Base-by-base conservation (phyloP, 2,888 invertebrate species). In the Sinelater perroti region DNA sequence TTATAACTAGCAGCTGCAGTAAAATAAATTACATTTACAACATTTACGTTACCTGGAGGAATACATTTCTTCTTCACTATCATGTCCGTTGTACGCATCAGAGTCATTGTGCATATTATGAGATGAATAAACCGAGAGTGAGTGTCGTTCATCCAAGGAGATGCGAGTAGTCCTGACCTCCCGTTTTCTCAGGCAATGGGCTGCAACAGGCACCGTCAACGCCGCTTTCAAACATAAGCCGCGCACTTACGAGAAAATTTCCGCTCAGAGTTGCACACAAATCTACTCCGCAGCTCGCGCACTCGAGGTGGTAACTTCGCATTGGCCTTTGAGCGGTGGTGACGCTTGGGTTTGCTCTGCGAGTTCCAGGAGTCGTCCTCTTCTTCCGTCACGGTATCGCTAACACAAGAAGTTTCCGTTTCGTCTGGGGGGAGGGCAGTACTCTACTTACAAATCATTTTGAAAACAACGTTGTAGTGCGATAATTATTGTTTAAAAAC, bases 71-170 rank as follows among this genome's bases (percentile, higher is more conserved):
- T 74, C 75, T 16, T 75, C 75, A 4, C 70, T 72, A 63, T 74
- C 75, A 56, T 72, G 65, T 21, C 59, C 70, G 56, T 72, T 68
- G 18, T 67, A 71, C 11, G 64, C 46, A 62, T 73, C 72, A 14
- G 71, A 70, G 56, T 75, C 75, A 42, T 73, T 69, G 13, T 71
- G 72, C 74, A 76, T 75, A 58, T 74, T 74, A 49, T 64, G 69
- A 2, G 68, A 52, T 55, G 74, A 70, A 65, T 73, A 76, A 8
- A 75, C 70, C 5, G 71, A 62, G 26, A 74, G 63, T 11, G 68
- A 63, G 52, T 69, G 70, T 54, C 72, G 67, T 26, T 46, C 50
- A 30, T 24, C 30, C 36, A 73, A 60, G 5, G 73, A 65, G 52
- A 71, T 66, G 21, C 67, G 63, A 67, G 38, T 63, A 61, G 44